These are phyloP conservation scores for Lepilemur ruficaudatus DNA, from an alignment of 2,797 vertebrate species.

Conservation along the genomic window DNA sequence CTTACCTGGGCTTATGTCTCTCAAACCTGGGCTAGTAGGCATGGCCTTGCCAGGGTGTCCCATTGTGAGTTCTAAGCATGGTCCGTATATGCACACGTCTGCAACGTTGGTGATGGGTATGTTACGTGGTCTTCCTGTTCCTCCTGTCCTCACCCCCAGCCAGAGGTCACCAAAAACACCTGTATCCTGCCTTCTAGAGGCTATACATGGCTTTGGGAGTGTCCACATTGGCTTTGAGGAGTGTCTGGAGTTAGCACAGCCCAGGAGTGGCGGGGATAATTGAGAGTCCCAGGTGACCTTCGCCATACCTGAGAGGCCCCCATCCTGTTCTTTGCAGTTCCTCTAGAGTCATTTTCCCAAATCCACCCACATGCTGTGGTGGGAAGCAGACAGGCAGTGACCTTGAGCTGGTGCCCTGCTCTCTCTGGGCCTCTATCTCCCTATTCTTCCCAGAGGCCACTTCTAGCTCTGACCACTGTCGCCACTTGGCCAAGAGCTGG, in stretches of 20 bases:
- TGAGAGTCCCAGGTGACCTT: slow-evolving; percentile 23
- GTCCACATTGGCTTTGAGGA: background rate
- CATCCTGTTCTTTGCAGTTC: background rate
- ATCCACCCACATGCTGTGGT: background rate
- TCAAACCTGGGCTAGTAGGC: background rate
- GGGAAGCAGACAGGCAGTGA: background rate
- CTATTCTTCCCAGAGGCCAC: background rate
- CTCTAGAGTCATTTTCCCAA: background rate
- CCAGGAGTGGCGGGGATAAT: background rate
- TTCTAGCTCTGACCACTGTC: background rate
- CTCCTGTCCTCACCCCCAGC: background rate
- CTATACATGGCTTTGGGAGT: background rate
- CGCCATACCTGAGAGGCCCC: background rate
- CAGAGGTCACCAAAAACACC: slow-evolving; percentile 28
- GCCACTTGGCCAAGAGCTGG: background rate
- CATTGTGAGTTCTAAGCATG: background rate
- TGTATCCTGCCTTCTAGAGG: background rate
- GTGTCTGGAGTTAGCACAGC: background rate
- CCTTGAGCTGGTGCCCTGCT: background rate
- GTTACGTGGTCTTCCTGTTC: background rate
- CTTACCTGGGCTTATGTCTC: background rate
- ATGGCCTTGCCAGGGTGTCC: background rate
- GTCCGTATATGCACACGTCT: background rate
- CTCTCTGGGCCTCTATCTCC: background rate
- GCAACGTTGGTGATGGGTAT: background rate